Base-by-base conservation (phyloP, 1,140 invertebrate species). In the Formica selysi region DNA sequence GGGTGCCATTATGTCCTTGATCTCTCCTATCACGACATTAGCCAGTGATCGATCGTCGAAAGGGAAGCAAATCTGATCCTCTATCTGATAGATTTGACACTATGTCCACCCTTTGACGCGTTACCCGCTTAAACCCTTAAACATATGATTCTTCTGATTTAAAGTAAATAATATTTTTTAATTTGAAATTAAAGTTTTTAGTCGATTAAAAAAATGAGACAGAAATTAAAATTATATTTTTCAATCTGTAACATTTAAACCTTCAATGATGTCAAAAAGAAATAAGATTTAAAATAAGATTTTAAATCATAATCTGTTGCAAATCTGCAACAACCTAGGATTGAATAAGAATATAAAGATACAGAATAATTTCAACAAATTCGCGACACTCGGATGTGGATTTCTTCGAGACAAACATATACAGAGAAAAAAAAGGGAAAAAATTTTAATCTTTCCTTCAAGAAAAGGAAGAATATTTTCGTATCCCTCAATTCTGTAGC, bases 1-100 rank as follows among this genome's bases (percentile, higher is more conserved):
- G 88, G 86, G 70, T 88, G 64, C 88, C 80, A 90, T 90, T 90
- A 90, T 83, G 88, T 87, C 86, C 86, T 87, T 78, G 88, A 90
- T 90, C 86, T 73, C 59, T 68, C n/a, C 81, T 71, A 87, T 87
- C 88, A 51, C 32, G 29, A 61, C 76, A 81, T 87, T 80, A 80
- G 79, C 41, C 32, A 44, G 65, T 87, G 88, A 90, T 90, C 88
- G 88, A 89, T 90, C 89, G 80, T 41, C 51, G 26, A 48, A 62
- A 65, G 64, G 59, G 76, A 85, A 62, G 32, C 81, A 81, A 90
- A 90, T 90, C 85, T 86, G 76, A 48, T 81, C 29, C 68, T 67
- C 32, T 51, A 76, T 44, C 73, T 57, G 41, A 51, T 80, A 41
- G 36, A 13, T 51, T 71, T n/a, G 44, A 29, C 83, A 57, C 61